Base-by-base conservation (phyloP, 2,888 invertebrate genomes). In the Theretra japonica region DNA sequence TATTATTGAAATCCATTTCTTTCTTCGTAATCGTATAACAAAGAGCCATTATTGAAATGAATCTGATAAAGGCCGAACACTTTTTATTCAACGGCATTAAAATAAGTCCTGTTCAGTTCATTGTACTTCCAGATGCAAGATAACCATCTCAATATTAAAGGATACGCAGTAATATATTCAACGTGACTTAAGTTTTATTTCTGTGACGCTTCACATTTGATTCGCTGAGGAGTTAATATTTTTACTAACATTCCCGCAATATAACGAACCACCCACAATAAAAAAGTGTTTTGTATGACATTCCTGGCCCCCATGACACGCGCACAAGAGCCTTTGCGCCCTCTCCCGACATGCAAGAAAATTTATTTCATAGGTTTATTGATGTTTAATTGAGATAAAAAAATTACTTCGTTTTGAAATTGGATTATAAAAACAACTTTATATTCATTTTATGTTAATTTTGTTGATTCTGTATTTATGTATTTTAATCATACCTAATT, bases 161-260 rank as follows among this genome's bases (percentile, higher is more conserved):
- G 48, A 65, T 65, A 21, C 41, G 23, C 23, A 48, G 30, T 60
- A 60, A 60, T 33, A 48, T 65, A 65, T 65, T 74, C 73, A 65
- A 70, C 21, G 70, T 30, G 70, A 73, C 68, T 70, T 70, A 56
- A 70, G 57, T 56, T 41, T 65, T 65, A 48, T 23, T 23, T 48
- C 41, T 48, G 23, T 23, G 65, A 15, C 41, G 21, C 62, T 8
- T 41, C 33, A 62, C 33, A 33, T 21, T 48, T 41, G 41, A 41
- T 41, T 53, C n/a, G n/a, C 17, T n/a, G 30, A 30, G 28, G 41
- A 62, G 11, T 62, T 2, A 33, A 48, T 48, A 48, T 48, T 48
- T 33, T 65, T 48, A 48, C 17, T 23, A 65, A 2, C 25, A 23
- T 4, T 8, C 41, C 41, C 25, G 58, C 17, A 25, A 17, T 58